phyloP scores from a whole-genome alignment of 2,797 vertebrate species.

The Masticophis lateralis region DNA sequence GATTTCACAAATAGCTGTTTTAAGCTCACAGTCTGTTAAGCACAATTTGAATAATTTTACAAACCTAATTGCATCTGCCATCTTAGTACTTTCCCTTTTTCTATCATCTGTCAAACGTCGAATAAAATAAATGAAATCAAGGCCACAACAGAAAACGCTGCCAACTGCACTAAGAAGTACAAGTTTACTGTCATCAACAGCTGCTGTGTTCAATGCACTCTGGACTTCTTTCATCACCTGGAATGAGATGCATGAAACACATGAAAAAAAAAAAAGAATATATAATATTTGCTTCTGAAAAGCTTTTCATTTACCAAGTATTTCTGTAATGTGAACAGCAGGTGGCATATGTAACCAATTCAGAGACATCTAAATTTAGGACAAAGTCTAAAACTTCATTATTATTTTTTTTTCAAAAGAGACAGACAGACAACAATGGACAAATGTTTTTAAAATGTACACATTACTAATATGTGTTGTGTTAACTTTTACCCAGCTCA shows the following conservation, averaged over 20 bases:
- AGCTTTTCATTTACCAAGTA: conserved; percentile 23
- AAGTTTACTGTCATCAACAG: conserved; percentile 93
- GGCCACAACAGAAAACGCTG: conserved; percentile 90
- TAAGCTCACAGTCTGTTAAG: background rate
- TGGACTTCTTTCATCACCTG: conserved; percentile 99
- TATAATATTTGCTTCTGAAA: conserved; percentile 10
- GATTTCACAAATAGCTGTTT: background rate
- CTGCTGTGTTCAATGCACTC: conserved; percentile 92
- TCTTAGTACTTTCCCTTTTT: conserved; percentile 95
- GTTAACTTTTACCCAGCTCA: background rate
- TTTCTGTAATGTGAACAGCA: conserved; percentile 70
- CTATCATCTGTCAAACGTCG: conserved; percentile 89
- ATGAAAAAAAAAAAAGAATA: conserved; percentile 26
- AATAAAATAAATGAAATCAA: conserved; percentile 96
- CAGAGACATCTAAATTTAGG: conserved; percentile 41
- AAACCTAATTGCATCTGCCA: conserved; percentile 96
- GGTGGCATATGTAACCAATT: conserved; percentile 69
- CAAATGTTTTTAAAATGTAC: background rate
- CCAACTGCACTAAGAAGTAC: conserved; percentile 90
- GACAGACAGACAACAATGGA: background rate
- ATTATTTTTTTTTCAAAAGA: background rate
- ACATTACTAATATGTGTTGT: background rate
- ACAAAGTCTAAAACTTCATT: conserved; percentile 9
- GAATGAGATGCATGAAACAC: conserved; percentile 47
- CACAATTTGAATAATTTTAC: conserved; percentile 32